Evolutionary conservation across 2,888 invertebrate genomes (phyloP).

Genomic region (Rotaria magnacalcarata): DNA sequence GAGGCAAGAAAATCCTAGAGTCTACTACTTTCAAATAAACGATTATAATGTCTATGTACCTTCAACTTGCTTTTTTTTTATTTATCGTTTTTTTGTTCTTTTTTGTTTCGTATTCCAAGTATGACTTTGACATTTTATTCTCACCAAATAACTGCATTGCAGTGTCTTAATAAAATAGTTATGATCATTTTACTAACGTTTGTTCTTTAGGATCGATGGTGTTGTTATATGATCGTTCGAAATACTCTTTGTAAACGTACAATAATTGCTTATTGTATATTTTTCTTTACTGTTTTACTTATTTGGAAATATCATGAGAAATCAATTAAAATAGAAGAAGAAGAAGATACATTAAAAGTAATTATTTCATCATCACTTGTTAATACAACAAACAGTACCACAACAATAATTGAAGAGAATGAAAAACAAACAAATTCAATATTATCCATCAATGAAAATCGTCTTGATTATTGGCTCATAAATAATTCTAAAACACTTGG

Average conservation of each 20-base stretch:
- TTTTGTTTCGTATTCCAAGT: too few relatives aligned
- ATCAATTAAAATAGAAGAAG: constrained; percentile 20
- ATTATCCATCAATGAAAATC: background rate
- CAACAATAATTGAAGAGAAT: background rate
- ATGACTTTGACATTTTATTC: too few relatives aligned
- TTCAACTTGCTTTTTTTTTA: background rate
- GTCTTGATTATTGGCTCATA: background rate
- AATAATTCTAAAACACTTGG: background rate
- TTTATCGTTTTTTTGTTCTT: too few relatives aligned
- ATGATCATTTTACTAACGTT: too few relatives aligned
- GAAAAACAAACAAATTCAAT: background rate
- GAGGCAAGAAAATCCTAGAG: background rate
- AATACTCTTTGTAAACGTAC: constrained; percentile 31
- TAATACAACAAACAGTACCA: background rate
- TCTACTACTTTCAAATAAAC: background rate
- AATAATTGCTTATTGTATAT: background rate
- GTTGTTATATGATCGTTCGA: background rate
- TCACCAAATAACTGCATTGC: background rate
- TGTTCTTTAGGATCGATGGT: background rate
- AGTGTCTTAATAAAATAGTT: too few relatives aligned
- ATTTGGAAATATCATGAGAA: background rate
- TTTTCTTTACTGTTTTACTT: background rate
- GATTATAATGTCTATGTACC: background rate
- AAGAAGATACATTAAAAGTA: background rate
- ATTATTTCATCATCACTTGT: background rate